Evolutionary conservation across 2,113 vertebrate genomes (phyloP).

Genomic region (Ailuropoda melanoleuca): DNA sequence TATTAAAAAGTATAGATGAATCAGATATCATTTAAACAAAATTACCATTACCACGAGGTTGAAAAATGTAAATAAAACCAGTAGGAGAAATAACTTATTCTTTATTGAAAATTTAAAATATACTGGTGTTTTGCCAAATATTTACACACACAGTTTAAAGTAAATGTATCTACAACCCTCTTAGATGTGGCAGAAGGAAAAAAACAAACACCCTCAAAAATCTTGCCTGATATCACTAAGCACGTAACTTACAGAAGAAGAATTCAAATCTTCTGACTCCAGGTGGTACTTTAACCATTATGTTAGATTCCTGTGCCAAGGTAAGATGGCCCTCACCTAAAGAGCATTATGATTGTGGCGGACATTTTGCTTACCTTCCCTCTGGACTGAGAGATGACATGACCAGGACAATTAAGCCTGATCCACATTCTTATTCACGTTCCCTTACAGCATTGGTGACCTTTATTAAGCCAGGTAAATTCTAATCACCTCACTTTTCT

Average conservation of each 20-base stretch:
- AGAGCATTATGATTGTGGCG: neutral
- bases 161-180: neutral
- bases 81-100: neutral
- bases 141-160: neutral
- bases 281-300: neutral
- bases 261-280: neutral
- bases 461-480: neutral
- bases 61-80: neutral
- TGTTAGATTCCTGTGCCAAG: neutral
- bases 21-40: neutral
- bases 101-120: neutral
- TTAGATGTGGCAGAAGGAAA: neutral
- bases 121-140: neutral
- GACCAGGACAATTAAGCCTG: too few species aligned
- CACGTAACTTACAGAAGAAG: neutral
- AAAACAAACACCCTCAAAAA: neutral
- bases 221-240: neutral
- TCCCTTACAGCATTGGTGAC: fast-evolving
- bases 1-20: neutral
- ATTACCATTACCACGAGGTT: neutral
- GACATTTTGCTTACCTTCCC: neutral
- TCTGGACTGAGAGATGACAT: neutral
- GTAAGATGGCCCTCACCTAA: neutral
- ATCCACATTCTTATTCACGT: neutral
- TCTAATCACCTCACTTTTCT: neutral